These are phyloP conservation scores for Anguilla marmorata DNA, from an alignment of 2,797 vertebrate species.

Conservation along the genomic window DNA sequence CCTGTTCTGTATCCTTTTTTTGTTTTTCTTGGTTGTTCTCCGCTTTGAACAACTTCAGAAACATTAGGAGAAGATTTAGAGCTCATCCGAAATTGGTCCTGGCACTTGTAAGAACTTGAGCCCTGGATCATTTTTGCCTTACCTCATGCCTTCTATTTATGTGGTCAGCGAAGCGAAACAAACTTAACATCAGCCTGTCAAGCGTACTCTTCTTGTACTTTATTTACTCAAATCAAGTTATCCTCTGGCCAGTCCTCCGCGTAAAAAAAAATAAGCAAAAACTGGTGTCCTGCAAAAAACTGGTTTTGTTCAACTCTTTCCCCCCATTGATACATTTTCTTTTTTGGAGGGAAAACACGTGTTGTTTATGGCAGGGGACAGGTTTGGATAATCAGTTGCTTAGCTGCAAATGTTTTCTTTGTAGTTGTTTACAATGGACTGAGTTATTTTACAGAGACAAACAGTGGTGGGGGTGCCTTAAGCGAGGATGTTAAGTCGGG, in stretches of 20 bases:
- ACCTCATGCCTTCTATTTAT: conserved; percentile 43
- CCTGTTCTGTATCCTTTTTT: conserved; percentile 16
- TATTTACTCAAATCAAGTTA: conserved; percentile 12
- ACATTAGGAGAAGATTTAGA: conserved; percentile 35
- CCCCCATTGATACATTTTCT: conserved; percentile 15
- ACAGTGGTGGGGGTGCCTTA: conserved; percentile 36
- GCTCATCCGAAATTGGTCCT: conserved; percentile 32
- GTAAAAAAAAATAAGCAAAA: background rate
- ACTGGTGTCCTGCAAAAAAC: background rate
- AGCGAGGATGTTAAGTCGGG: conserved; percentile 50
- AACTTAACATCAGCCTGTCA: conserved; percentile 42
- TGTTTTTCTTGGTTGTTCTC: conserved; percentile 44
- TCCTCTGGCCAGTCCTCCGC: background rate
- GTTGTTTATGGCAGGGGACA: conserved; percentile 37
- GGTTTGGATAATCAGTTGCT: conserved; percentile 39
- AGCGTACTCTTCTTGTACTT: conserved; percentile 36
- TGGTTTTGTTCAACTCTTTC: background rate
- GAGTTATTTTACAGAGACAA: conserved; percentile 39
- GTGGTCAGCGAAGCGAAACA: conserved; percentile 28
- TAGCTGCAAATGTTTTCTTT: conserved; percentile 39
- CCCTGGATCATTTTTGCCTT: conserved; percentile 35
- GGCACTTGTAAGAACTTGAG: conserved; percentile 40
- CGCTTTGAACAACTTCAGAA: conserved; percentile 27
- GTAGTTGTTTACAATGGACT: conserved; percentile 48
- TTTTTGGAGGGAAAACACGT: conserved; percentile 18